Evolutionary conservation across 1,140 invertebrate species (phyloP), one percentile per base, ranked within the genome.

Genomic region (Caenorhabditis elegans): DNA sequence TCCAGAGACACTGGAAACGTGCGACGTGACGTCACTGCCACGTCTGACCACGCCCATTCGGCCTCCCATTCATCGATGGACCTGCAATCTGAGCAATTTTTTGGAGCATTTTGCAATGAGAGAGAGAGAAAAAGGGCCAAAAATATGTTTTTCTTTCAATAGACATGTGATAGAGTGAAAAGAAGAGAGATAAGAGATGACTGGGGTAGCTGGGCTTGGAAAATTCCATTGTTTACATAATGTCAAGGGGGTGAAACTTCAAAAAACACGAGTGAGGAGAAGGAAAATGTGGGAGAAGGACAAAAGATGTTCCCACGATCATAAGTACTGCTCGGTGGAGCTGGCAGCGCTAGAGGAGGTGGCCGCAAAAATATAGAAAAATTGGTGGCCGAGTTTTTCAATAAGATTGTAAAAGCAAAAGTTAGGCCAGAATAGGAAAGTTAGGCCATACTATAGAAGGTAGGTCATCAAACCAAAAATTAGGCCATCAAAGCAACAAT

Each of bases 1-100:
- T 80, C 28, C 86, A 85, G 34, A 83, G 79, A n/a, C n/a, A n/a
- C 22, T 83, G 79, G 43, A 83, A 77, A 82, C 77, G 85, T 86
- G 80, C 47, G 76, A 46, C 81, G 39, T 65, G 76, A 76, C 60
- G 60, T 70, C 60, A 70, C 60, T 70, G 60, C 60, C 60, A 70
- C 60, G 60, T 70, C 60, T 70, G 26, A 70, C 60, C 17, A 70
- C 60, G 60, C 60, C 60, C 60, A 70, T 70, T 70, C 60, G 60
- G 60, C 60, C 60, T 70, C 60, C 60, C 60, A 70, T 77, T 47
- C 43, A 77, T 47, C 36, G 70, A 76, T 47, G 70, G 19, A 76
- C 43, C 47, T 48, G 75, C 1, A 77, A 48, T 28, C 46, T 26
- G 26, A 77, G 31, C 10, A 22, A 39, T 39, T n/a, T 53, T n/a